Percentiles rank a stretch among this genome's conserved stretches.
phyloP scores from a whole-genome alignment of 2,888 invertebrate species.

The Cataglyphis rosenhaueri region DNA sequence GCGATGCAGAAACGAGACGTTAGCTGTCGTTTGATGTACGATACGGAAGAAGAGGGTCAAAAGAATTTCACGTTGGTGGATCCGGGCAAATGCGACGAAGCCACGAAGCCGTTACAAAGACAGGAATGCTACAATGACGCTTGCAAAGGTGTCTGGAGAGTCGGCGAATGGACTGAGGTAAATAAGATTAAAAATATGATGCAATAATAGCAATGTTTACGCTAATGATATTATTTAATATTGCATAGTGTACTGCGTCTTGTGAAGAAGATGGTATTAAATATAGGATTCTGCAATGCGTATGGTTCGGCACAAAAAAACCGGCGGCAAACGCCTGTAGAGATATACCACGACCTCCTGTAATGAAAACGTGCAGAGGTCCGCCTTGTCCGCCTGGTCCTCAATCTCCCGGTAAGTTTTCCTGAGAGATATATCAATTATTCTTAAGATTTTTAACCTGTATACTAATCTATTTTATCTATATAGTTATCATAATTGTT shows the following conservation, averaged over 20 bases:
- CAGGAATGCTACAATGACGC: constrained; percentile 93
- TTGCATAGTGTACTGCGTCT: constrained; percentile 91
- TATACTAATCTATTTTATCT: background rate
- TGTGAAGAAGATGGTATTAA: constrained; percentile 95
- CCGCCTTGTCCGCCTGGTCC: constrained; percentile 90
- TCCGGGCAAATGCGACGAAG: constrained; percentile 89
- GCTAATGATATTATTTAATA: background rate
- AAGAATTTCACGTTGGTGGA: constrained; percentile 87
- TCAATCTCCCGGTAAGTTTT: constrained; percentile 80
- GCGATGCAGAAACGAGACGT: constrained; percentile 92
- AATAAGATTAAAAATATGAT: background rate
- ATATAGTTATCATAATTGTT: background rate
- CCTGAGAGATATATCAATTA: constrained; percentile 51
- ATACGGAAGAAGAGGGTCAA: constrained; percentile 84
- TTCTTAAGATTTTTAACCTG: background rate
- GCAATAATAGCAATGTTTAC: no score
- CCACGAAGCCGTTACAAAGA: constrained; percentile 91
- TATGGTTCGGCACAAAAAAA: constrained; percentile 94
- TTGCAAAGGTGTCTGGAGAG: constrained; percentile 96
- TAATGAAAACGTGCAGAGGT: constrained; percentile 92
- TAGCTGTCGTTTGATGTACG: constrained; percentile 87
- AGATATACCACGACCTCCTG: constrained; percentile 91
- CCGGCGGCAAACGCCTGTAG: constrained; percentile 95
- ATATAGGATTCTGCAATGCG: constrained; percentile 95
- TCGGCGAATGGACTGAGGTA: constrained; percentile 97